A percentile compares a stretch with the other conserved stretches of the same genome.
Evolutionary conservation across 2,797 vertebrate genomes (phyloP).

Genomic region (Poecilia wingei): DNA sequence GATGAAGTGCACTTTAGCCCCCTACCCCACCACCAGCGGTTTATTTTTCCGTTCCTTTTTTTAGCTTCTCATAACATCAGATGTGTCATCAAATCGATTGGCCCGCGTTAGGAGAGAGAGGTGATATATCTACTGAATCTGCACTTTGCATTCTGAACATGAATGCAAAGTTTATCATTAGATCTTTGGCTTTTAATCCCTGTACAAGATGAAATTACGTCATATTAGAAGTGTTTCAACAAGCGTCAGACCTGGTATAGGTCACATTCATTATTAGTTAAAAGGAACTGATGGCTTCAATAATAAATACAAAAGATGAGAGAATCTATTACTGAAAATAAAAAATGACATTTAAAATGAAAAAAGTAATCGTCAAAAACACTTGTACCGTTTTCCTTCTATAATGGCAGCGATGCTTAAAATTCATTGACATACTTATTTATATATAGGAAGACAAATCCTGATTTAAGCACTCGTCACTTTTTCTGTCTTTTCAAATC

Average conservation of each 20-base stretch:
- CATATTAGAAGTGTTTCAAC: neutral
- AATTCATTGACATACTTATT: neutral
- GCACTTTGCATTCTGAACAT: conserved; percentile 35
- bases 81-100: conserved; percentile 75
- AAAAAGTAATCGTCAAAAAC: neutral
- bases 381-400: neutral
- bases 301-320: neutral
- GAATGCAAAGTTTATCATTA: conserved; percentile 29
- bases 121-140: conserved; percentile 40
- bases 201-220: neutral
- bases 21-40: conserved; percentile 59
- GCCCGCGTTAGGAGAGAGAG: conserved; percentile 51
- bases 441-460: neutral
- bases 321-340: neutral
- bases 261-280: neutral
- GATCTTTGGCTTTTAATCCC: conserved; percentile 19
- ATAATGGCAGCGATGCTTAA: neutral
- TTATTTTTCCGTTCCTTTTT: conserved; percentile 82
- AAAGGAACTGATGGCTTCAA: neutral
- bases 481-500: neutral
- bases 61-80: conserved; percentile 77
- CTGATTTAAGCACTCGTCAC: neutral
- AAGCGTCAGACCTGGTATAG: neutral
- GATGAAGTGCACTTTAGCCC: conserved; percentile 83
- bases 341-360: neutral